Evolutionary conservation across 2,888 invertebrate genomes (phyloP).

Genomic region (Galerucella calmariensis): DNA sequence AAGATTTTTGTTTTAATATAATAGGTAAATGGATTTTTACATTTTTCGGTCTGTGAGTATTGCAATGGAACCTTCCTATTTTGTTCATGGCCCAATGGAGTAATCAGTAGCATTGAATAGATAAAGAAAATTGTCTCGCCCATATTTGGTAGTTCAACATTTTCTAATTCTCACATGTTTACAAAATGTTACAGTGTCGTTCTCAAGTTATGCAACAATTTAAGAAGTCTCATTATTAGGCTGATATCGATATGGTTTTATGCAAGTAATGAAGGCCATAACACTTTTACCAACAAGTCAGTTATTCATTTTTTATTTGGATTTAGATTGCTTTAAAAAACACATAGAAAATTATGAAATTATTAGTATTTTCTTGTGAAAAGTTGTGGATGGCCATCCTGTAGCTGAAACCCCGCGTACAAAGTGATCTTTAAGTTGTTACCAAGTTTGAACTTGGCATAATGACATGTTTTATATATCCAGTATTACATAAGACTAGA

Average conservation of each 20-base stretch:
- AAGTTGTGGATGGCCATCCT: slow-evolving; percentile 15
- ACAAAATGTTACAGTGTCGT: slow-evolving; percentile 30
- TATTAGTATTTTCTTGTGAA: not conserved
- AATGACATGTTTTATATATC: slow-evolving; percentile 42
- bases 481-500: slow-evolving; percentile 39
- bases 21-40: not conserved
- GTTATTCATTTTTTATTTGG: not conserved
- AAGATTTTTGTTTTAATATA: too few species aligned
- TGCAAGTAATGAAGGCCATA: slow-evolving; percentile 30
- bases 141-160: slow-evolving; percentile 39
- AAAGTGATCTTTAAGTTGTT: slow-evolving; percentile 29
- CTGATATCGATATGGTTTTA: slow-evolving; percentile 31
- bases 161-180: slow-evolving; percentile 38
- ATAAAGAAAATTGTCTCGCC: slow-evolving; percentile 38
- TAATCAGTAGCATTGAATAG: slow-evolving; percentile 40
- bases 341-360: too few species aligned
- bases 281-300: slow-evolving; percentile 21
- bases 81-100: slow-evolving; percentile 41
- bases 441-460: slow-evolving; percentile 41
- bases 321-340: not conserved
- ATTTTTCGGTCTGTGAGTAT: slow-evolving; percentile 4
- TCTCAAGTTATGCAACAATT: slow-evolving; percentile 32
- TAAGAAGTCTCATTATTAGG: slow-evolving; percentile 33
- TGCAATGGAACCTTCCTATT: slow-evolving; percentile 33
- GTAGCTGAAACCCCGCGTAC: slow-evolving; percentile 22